Evolutionary conservation across 1,140 invertebrate genomes (phyloP).

Genomic region (Neodiprion fabricii): DNA sequence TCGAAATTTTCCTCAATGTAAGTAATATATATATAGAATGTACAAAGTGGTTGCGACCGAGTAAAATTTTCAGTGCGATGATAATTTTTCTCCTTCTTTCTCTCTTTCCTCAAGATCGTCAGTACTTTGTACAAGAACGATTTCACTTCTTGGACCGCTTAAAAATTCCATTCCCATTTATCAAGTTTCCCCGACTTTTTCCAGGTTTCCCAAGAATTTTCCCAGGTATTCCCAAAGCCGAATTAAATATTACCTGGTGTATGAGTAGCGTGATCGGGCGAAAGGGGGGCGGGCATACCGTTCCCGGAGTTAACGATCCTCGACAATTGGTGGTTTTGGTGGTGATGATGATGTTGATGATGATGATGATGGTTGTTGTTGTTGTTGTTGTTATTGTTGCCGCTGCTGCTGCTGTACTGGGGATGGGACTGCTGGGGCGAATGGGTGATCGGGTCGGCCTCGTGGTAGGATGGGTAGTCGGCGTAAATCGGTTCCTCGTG

Average conservation of each 20-base stretch:
- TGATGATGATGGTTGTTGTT: neutral
- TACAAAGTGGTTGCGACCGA: too few species aligned
- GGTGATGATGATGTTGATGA: conserved; percentile 33
- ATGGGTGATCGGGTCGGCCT: conserved; percentile 45
- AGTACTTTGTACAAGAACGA: too few species aligned
- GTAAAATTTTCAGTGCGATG: too few species aligned
- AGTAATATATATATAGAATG: too few species aligned
- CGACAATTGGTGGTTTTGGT: conserved; percentile 28
- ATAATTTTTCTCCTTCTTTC: too few species aligned
- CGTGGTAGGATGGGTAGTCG: conserved; percentile 59
- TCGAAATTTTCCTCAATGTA: too few species aligned
- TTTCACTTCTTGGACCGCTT: too few species aligned
- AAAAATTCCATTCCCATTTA: too few species aligned
- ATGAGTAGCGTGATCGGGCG: conserved; percentile 56
- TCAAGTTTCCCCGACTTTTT: too few species aligned
- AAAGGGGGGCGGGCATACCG: conserved; percentile 46
- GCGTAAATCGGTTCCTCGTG: conserved; percentile 58
- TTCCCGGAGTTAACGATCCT: conserved; percentile 33
- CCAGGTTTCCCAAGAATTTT: too few species aligned
- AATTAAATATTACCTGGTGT: conserved; percentile 51
- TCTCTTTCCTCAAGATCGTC: too few species aligned
- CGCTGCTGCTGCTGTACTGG: conserved; percentile 35
- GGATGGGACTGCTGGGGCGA: conserved; percentile 40
- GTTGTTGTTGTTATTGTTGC: too few species aligned
- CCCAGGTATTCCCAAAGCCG: neutral